Conservation (phyloP, 2,113 vertebrate species). For the Chaenogobius annularis region DNA sequence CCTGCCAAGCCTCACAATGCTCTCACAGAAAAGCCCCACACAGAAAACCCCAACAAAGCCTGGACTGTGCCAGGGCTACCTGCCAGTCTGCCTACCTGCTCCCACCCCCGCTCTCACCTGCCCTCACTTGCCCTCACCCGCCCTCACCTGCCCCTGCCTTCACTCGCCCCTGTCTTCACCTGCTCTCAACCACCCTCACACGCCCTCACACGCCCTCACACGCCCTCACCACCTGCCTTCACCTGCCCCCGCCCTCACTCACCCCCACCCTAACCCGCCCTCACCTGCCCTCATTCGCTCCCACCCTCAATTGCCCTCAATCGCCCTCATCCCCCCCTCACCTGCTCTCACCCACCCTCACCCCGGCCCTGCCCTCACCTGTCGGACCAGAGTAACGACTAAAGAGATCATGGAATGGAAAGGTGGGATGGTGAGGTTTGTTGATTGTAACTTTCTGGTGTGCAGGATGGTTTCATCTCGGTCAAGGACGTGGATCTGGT, state of each 20-base stretch:
- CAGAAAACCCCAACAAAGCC: not conserved
- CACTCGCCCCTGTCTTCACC: constrained; percentile 5
- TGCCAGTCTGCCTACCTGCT: not conserved
- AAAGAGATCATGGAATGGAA: too few species aligned
- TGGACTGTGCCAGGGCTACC: not conserved
- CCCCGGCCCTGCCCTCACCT: too few species aligned
- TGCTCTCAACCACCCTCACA: constrained; percentile 3
- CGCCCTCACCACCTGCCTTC: not conserved
- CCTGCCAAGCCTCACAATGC: not conserved
- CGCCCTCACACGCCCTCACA: not conserved
- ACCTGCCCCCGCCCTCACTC: too few species aligned
- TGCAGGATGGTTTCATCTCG: constrained; percentile 89
- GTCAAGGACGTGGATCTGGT: constrained; percentile 92
- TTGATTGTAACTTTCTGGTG: not conserved
- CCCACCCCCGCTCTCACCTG: not conserved
- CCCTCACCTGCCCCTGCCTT: not conserved
- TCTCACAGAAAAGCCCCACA: not conserved
- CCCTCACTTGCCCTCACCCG: not conserved
- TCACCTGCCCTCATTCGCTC: not conserved
- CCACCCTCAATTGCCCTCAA: constrained; percentile 1
- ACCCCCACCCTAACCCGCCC: too few species aligned
- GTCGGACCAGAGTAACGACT: too few species aligned
- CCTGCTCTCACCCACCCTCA: too few species aligned
- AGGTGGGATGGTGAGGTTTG: not conserved
- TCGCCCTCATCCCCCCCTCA: not conserved